Conservation (phyloP, 2,888 invertebrate species). For the Clunio marinus region DNA sequence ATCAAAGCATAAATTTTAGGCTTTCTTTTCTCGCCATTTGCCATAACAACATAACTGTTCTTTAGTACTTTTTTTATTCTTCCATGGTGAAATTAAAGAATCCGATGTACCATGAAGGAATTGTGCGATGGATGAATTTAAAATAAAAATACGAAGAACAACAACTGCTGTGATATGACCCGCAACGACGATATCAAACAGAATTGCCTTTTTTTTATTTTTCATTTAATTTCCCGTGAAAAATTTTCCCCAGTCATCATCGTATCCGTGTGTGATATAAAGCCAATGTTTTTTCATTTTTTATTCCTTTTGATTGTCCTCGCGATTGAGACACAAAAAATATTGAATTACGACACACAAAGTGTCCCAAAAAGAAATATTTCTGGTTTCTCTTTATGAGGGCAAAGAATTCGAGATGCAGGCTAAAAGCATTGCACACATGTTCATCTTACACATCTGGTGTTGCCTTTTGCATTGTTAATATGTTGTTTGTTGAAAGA, state of each 20-base stretch:
- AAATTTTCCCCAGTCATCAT: slow-evolving; percentile 1
- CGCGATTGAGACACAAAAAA: background rate
- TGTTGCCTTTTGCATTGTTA: slow-evolving; percentile 1
- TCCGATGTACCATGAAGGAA: background rate
- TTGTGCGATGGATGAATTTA: background rate
- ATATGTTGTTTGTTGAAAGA: background rate
- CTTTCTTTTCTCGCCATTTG: background rate
- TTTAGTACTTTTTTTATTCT: background rate
- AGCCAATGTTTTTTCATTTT: background rate
- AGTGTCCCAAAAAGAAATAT: background rate
- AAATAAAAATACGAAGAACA: background rate
- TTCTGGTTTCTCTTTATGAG: background rate
- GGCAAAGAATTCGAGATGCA: background rate
- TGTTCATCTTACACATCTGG: slow-evolving; percentile 31
- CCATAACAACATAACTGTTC: slow-evolving; percentile 25
- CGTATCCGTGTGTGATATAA: background rate
- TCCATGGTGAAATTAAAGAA: background rate
- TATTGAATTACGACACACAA: background rate
- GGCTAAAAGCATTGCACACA: slow-evolving; percentile 21
- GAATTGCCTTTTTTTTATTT: slow-evolving; percentile 18
- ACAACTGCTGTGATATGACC: background rate
- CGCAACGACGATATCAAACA: background rate
- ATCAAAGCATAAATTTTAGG: slow-evolving; percentile 37
- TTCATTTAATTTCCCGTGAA: slow-evolving; percentile 33
- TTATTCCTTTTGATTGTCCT: background rate